Evolutionary conservation across 2,797 vertebrate genomes (phyloP).

Genomic region (Schizothorax lantsangensis): DNA sequence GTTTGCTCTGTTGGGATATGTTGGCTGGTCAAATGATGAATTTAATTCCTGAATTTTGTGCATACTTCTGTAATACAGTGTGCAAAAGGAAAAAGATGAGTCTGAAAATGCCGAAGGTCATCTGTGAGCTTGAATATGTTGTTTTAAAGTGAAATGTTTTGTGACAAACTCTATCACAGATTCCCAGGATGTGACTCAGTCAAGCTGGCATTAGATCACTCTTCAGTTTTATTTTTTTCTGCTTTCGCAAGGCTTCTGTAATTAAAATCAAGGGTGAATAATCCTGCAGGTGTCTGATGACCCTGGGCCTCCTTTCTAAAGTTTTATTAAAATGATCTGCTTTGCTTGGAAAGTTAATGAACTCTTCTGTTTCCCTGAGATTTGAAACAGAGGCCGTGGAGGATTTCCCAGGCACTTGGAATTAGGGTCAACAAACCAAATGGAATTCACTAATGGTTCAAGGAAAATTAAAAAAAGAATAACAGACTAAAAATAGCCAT

Average conservation of each 20-base stretch:
- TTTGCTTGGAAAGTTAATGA: constrained; percentile 58
- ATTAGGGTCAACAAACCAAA: constrained; percentile 53
- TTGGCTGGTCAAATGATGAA: constrained; percentile 51
- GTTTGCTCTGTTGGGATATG: constrained; percentile 14
- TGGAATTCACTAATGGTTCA: constrained; percentile 52
- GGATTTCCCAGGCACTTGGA: constrained; percentile 43
- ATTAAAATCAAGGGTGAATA: constrained; percentile 55
- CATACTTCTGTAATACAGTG: not conserved
- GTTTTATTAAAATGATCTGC: constrained; percentile 56
- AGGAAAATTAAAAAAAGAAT: not conserved
- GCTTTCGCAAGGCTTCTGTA: not conserved
- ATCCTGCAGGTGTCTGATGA: constrained; percentile 48
- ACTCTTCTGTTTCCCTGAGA: constrained; percentile 53
- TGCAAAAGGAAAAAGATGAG: not conserved
- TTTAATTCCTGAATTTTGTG: constrained; percentile 39
- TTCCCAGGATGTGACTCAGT: not conserved
- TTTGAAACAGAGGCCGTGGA: constrained; percentile 51
- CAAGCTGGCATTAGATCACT: not conserved
- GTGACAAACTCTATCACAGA: not conserved
- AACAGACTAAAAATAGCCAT: constrained; percentile 32
- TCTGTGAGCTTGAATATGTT: not conserved
- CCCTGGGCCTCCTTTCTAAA: constrained; percentile 12
- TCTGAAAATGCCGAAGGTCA: not conserved
- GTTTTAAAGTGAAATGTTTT: not conserved
- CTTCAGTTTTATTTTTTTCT: constrained; percentile 2